These are phyloP conservation scores for Moxostoma hubbsi DNA, from an alignment of 2,797 vertebrate genomes.

Conservation along the genomic window DNA sequence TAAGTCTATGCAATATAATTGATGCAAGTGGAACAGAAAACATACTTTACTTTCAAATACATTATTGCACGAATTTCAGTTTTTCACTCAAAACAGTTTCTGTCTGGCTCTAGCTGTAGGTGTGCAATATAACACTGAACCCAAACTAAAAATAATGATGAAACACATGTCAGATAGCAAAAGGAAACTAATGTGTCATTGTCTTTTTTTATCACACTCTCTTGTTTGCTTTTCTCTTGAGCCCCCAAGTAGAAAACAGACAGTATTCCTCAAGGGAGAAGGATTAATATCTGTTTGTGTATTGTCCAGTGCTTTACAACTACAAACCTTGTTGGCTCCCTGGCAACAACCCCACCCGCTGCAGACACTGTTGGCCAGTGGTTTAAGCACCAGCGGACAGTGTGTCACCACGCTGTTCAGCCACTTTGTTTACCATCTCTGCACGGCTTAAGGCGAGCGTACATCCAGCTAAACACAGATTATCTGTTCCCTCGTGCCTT, in stretches of 20 bases:
- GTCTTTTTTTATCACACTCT: background rate
- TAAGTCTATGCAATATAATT: too few relatives aligned
- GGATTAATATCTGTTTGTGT: conserved; percentile 66
- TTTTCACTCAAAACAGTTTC: too few relatives aligned
- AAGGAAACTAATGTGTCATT: background rate
- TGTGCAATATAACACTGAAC: background rate
- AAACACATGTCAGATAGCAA: background rate
- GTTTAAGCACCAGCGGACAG: background rate
- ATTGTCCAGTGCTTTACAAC: conserved; percentile 40
- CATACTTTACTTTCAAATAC: too few relatives aligned
- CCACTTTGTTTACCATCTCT: conserved; percentile 68
- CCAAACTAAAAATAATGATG: background rate
- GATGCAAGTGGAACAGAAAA: too few relatives aligned
- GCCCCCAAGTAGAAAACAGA: conserved; percentile 60
- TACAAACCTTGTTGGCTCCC: conserved; percentile 5
- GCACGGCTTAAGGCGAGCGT: conserved; percentile 55
- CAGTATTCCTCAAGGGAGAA: conserved; percentile 45
- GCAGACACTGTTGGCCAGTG: background rate
- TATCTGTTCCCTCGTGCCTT: conserved; percentile 62
- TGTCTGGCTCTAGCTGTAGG: background rate
- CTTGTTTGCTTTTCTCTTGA: conserved; percentile 1
- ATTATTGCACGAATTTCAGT: too few relatives aligned
- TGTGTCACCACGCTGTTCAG: conserved; percentile 33
- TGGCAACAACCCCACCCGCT: conserved; percentile 47
- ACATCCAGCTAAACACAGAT: conserved; percentile 72